A percentile compares a stretch with the other conserved stretches of the same genome.
phyloP scores from a whole-genome alignment of 2,113 vertebrate species.

The Leptobrachium leishanense region DNA sequence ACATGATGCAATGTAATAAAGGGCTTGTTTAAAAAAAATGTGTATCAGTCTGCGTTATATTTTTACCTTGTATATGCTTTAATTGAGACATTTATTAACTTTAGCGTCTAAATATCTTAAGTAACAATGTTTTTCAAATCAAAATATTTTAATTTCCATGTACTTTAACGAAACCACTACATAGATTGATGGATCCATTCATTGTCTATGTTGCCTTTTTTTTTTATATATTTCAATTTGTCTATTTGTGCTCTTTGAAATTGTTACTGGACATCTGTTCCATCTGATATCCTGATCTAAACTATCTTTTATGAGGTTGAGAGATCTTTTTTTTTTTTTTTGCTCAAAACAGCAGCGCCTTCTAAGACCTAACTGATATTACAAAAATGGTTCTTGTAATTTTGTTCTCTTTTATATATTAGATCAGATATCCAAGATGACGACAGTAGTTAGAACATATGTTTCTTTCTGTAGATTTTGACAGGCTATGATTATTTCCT shows the following conservation, averaged over 20 bases:
- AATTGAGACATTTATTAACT: constrained; percentile 29
- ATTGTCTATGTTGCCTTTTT: constrained; percentile 19
- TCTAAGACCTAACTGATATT: constrained; percentile 50
- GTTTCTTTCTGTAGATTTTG: constrained; percentile 92
- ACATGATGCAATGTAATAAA: constrained; percentile 18
- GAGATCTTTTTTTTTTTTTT: constrained; percentile 39
- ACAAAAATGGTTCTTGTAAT: constrained; percentile 60
- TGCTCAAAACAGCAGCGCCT: constrained; percentile 19
- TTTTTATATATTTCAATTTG: constrained; percentile 33
- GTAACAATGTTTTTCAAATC: constrained; percentile 25
- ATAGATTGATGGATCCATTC: constrained; percentile 14
- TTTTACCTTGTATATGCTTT: not conserved
- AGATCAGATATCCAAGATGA: constrained; percentile 79
- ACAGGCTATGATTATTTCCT: constrained; percentile 98
- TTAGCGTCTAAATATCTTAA: constrained; percentile 33
- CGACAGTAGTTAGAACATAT: constrained; percentile 80
- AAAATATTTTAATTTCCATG: constrained; percentile 11
- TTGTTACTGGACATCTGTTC: constrained; percentile 44
- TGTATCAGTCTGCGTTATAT: constrained; percentile 4
- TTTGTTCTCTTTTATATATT: constrained; percentile 59
- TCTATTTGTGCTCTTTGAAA: constrained; percentile 48
- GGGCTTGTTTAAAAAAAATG: constrained; percentile 25
- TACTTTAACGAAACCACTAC: constrained; percentile 17
- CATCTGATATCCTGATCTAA: constrained; percentile 51
- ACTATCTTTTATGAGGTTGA: constrained; percentile 42